Evolutionary conservation across 2,113 vertebrate species (phyloP).

Genomic region (Corythornis cristatus): DNA sequence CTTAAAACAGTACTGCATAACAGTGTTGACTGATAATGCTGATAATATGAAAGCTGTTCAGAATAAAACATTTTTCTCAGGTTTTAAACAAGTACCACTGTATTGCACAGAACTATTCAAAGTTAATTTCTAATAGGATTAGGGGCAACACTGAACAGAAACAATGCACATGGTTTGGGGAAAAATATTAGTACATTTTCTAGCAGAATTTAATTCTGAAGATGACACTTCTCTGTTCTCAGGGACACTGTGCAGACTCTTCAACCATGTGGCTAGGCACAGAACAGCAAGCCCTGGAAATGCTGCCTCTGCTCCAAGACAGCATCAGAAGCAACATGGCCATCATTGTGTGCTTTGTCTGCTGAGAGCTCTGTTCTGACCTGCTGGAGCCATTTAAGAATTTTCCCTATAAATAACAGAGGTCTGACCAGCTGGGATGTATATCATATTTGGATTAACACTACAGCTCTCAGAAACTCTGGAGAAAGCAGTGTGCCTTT

Average conservation of each 20-base stretch:
- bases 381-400: slow-evolving; percentile 4
- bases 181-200: neutral
- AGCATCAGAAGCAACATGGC: neutral
- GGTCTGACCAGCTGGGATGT: slow-evolving; percentile 10
- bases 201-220: neutral
- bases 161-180: neutral
- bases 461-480: neutral
- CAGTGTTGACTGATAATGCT: neutral
- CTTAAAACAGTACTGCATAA: neutral
- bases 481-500: neutral
- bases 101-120: neutral
- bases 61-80: neutral
- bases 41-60: neutral
- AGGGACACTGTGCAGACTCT: neutral
- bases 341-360: neutral
- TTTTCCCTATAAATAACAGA: slow-evolving; percentile 22
- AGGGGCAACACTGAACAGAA: neutral
- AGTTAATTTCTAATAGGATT: neutral
- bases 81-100: neutral
- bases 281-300: neutral
- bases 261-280: neutral
- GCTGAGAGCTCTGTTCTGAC: neutral
- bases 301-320: neutral
- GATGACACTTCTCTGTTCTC: neutral
- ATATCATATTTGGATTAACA: slow-evolving; percentile 18